phyloP scores from a whole-genome alignment of 2,797 vertebrate genomes.

The Hafferia zeledoni region DNA sequence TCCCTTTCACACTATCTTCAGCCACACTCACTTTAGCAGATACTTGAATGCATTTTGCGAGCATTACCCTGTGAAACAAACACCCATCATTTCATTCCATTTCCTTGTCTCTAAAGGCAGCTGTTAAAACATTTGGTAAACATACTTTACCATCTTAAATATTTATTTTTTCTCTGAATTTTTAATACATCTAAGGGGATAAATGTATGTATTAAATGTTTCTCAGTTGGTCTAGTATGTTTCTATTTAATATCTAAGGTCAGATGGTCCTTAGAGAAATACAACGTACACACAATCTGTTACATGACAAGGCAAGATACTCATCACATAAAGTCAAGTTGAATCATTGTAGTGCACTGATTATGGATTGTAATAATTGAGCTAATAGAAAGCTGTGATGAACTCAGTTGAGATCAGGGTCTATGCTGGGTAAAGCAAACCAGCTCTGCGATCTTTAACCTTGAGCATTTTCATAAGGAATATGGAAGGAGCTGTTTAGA shows the following conservation, averaged over 20 bases:
- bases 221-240: slow-evolving; percentile 82
- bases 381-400: slow-evolving; percentile 49
- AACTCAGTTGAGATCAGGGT: slow-evolving; percentile 6
- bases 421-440: background rate
- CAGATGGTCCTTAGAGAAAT: slow-evolving; percentile 83
- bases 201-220: slow-evolving; percentile 81
- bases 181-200: slow-evolving; percentile 78
- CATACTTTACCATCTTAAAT: slow-evolving; percentile 83
- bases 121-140: slow-evolving; percentile 81
- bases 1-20: background rate
- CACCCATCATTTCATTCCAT: slow-evolving; percentile 71
- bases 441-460: slow-evolving; percentile 39
- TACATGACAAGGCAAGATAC: slow-evolving; percentile 80
- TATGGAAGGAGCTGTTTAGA: slow-evolving; percentile 3
- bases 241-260: slow-evolving; percentile 81
- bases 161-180: slow-evolving; percentile 84
- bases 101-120: slow-evolving; percentile 77
- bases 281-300: slow-evolving; percentile 82
- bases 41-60: slow-evolving; percentile 53
- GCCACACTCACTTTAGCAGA: slow-evolving; percentile 35
- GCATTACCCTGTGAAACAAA: slow-evolving; percentile 70
- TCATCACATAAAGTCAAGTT: slow-evolving; percentile 76
- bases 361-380: slow-evolving; percentile 68
- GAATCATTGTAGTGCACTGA: slow-evolving; percentile 70
- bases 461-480: background rate